Percentiles rank a stretch among this genome's conserved stretches.
phyloP scores from a whole-genome alignment of 2,888 invertebrate species.

The Linnaemya vulpina region DNA sequence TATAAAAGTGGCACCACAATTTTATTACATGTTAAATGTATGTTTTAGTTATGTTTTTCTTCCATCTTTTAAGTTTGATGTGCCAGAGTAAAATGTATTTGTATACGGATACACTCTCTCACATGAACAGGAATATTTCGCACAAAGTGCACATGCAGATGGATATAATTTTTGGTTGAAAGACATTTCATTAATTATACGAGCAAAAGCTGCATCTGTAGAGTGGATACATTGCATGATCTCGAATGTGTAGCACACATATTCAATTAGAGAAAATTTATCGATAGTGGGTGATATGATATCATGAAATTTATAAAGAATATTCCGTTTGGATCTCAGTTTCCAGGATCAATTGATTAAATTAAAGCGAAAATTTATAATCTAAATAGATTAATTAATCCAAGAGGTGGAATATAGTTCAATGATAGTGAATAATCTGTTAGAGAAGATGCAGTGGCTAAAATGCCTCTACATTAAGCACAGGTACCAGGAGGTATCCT shows the following conservation, averaged over 20 bases:
- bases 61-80: slow-evolving; percentile 50
- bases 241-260: background rate
- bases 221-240: background rate
- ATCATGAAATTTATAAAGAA: background rate
- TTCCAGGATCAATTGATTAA: no score
- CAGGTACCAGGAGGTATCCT: no score
- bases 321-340: background rate
- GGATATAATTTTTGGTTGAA: background rate
- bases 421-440: no score
- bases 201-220: background rate
- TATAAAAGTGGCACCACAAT: slow-evolving; percentile 71
- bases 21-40: slow-evolving; percentile 71
- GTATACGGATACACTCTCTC: background rate
- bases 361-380: no score
- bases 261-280: slow-evolving; percentile 16
- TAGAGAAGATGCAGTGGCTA: no score
- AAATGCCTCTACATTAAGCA: no score
- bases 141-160: background rate
- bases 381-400: no score
- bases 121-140: background rate
- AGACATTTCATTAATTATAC: slow-evolving; percentile 26
- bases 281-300: background rate
- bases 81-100: background rate
- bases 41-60: slow-evolving; percentile 67
- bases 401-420: no score